Conservation (phyloP, 2,888 invertebrate species). For the Linhomoeus sp. region DNA sequence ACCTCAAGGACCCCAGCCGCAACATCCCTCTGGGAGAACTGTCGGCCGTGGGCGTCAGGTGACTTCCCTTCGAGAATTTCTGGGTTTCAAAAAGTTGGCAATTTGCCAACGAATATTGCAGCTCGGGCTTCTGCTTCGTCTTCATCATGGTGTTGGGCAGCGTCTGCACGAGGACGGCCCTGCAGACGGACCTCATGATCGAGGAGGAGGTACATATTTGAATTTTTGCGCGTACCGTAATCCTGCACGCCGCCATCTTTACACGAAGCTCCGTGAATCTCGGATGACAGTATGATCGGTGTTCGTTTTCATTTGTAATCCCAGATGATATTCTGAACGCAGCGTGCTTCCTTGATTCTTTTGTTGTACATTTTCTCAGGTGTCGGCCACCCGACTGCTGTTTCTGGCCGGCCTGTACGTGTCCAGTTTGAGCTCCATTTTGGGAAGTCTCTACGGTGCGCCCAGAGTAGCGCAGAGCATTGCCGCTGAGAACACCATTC, state of each 20-base stretch:
- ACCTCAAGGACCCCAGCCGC: conserved; percentile 66
- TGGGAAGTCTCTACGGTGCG: conserved; percentile 87
- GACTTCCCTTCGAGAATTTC: conserved; percentile 14
- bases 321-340: too few species aligned
- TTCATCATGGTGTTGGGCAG: conserved; percentile 74
- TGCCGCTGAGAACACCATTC: conserved; percentile 81
- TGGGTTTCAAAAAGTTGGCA: background rate
- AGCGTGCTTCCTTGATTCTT: background rate
- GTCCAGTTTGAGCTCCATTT: conserved; percentile 79
- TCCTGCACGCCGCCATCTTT: too few species aligned
- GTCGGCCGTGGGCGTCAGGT: conserved; percentile 75
- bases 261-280: too few species aligned
- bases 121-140: conserved; percentile 64
- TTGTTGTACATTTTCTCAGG: conserved; percentile 2
- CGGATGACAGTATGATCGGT: too few species aligned
- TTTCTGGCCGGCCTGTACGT: conserved; percentile 79
- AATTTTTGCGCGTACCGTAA: too few species aligned
- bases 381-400: conserved; percentile 39
- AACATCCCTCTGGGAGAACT: conserved; percentile 86
- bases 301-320: too few species aligned
- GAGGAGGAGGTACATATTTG: conserved; percentile 54
- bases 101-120: conserved; percentile 45
- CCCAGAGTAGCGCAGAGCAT: conserved; percentile 83
- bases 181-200: conserved; percentile 66
- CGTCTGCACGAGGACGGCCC: conserved; percentile 51